Evolutionary conservation across 2,888 invertebrate genomes (phyloP).

Genomic region (Eueremaeus valkanovi): DNA sequence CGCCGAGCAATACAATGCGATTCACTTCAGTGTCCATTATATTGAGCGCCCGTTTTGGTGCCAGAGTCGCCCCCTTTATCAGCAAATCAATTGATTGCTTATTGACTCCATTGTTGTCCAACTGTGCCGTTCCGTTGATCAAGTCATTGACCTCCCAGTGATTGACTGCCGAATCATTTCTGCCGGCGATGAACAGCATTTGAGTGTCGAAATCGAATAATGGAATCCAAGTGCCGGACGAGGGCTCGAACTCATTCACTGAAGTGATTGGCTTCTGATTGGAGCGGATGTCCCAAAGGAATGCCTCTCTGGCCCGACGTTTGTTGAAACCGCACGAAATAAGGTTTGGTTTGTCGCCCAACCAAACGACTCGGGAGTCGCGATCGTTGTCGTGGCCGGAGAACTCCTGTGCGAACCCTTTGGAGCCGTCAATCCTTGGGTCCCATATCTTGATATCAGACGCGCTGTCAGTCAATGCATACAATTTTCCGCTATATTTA

Average conservation of each 20-base stretch:
- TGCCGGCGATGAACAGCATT: constrained; percentile 82
- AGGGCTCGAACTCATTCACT: constrained; percentile 18
- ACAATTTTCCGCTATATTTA: constrained; percentile 75
- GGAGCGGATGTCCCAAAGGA: constrained; percentile 79
- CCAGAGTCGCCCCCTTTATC: constrained; percentile 86
- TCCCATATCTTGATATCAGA: constrained; percentile 52
- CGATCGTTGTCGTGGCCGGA: constrained; percentile 81
- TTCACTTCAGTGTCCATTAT: constrained; percentile 98
- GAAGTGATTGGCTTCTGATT: constrained; percentile 63
- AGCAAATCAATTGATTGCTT: constrained; percentile 61
- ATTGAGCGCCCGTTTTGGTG: constrained; percentile 83
- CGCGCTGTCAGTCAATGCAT: constrained; percentile 63
- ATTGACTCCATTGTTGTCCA: constrained; percentile 15
- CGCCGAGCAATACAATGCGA: constrained; percentile 77
- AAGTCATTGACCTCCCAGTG: constrained; percentile 66
- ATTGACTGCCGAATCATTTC: constrained; percentile 76
- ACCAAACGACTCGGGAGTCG: constrained; percentile 85
- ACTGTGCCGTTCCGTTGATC: background rate
- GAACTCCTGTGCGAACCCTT: background rate
- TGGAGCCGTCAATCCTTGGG: constrained; percentile 50
- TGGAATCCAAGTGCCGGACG: constrained; percentile 72
- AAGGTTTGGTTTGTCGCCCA: constrained; percentile 71
- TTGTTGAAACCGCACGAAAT: constrained; percentile 85
- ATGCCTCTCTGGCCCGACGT: constrained; percentile 78
- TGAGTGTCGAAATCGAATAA: constrained; percentile 88